Evolutionary conservation across 2,888 invertebrate genomes (phyloP).

Genomic region (Hartigia nigra): DNA sequence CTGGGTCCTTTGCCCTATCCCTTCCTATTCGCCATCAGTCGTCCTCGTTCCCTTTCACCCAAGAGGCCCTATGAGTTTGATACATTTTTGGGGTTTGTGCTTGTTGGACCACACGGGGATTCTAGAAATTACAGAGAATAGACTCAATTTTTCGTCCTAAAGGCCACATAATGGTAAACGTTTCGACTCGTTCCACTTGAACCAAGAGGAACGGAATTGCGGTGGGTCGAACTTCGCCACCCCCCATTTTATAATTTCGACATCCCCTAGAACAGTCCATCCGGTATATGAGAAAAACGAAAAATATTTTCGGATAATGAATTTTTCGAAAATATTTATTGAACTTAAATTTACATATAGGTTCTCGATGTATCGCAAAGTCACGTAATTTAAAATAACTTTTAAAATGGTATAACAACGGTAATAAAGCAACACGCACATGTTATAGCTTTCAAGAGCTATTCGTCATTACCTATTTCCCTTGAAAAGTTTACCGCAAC

Average conservation of each 20-base stretch:
- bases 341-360: background rate
- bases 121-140: constrained; percentile 45
- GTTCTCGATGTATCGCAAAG: background rate
- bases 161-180: constrained; percentile 49
- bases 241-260: background rate
- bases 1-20: background rate
- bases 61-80: constrained; percentile 19
- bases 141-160: constrained; percentile 53
- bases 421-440: background rate
- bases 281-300: background rate
- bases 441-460: background rate
- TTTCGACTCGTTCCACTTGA: background rate
- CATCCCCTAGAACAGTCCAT: background rate
- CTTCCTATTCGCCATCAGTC: background rate
- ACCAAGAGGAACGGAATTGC: background rate
- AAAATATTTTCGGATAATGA: background rate
- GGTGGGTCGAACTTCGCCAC: background rate
- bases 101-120: constrained; percentile 40
- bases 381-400: background rate
- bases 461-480: background rate
- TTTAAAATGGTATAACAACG: background rate
- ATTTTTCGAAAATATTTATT: background rate
- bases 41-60: background rate
- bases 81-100: constrained; percentile 27
- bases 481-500: background rate